Percentiles rank a stretch among this genome's conserved stretches.
phyloP scores from a whole-genome alignment of 2,888 invertebrate species.

The Leptura quadrifasciata region DNA sequence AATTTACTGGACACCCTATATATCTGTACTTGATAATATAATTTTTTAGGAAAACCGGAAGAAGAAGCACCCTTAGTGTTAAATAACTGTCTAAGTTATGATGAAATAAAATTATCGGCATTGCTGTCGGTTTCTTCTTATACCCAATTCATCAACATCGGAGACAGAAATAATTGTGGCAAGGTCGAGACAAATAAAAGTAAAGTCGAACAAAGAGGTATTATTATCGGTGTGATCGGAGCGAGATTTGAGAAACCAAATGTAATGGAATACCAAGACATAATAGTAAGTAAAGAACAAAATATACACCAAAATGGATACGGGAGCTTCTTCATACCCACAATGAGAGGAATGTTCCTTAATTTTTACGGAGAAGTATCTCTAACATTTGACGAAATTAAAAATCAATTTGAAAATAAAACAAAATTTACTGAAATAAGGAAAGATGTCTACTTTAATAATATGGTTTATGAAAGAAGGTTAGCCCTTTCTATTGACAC shows the following conservation, averaged over 20 bases:
- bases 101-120: slow-evolving; percentile 78
- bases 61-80: slow-evolving; percentile 74
- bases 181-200: slow-evolving; percentile 71
- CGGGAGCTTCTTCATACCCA: slow-evolving; percentile 56
- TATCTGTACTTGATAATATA: no score
- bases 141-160: slow-evolving; percentile 77
- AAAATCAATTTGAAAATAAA: slow-evolving; percentile 14
- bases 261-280: slow-evolving; percentile 80
- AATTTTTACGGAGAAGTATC: slow-evolving; percentile 58
- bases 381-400: slow-evolving; percentile 12
- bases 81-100: slow-evolving; percentile 76
- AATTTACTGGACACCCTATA: no score
- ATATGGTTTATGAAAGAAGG: slow-evolving; percentile 19
- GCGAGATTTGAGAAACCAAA: slow-evolving; percentile 75
- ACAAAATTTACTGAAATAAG: slow-evolving; percentile 22
- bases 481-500: slow-evolving; percentile 75
- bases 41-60: slow-evolving; percentile 70
- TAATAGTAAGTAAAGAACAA: slow-evolving; percentile 74
- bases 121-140: slow-evolving; percentile 77
- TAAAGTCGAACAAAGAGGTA: slow-evolving; percentile 72
- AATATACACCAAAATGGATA: slow-evolving; percentile 74
- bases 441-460: slow-evolving; percentile 22
- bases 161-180: slow-evolving; percentile 76
- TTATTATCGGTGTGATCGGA: slow-evolving; percentile 76
- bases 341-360: slow-evolving; percentile 63